Base-by-base conservation (phyloP, 2,113 vertebrate genomes). In the Amblyornis subalaris region DNA sequence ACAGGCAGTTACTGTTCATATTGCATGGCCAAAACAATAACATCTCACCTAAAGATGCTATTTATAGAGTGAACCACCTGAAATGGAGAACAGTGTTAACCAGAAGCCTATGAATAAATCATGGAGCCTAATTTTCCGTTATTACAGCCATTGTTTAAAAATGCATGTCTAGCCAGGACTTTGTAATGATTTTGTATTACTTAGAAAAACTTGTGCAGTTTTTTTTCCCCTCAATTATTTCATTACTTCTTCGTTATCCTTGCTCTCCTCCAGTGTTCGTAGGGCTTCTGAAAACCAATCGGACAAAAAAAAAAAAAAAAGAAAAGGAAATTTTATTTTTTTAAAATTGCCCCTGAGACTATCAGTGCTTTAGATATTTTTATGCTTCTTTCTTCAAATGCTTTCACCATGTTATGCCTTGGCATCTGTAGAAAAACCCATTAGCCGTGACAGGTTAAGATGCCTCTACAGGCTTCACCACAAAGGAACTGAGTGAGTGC, bases 61-160 rank as follows among this genome's bases (percentile, higher is more conserved):
- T 97, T 97, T 97, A 86, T 96, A 96, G 89, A 96, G 89, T 92
- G 88, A 97, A 61, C 81, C 89, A 93, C 94, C 93, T 94, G 91
- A 94, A 87, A 81, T 83, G 85, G 92, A 93, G 95, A 94, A 36
- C 38, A 96, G 96, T 90, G 95, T 97, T 97, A 97, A 97, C 95
- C 97, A 97, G 97, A 93, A 98, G 95, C 94, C 96, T 85, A 98
- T 98, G 94, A 98, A 98, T 98, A 97, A 98, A 90, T 98, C 82
- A 98, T 97, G 94, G 96, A 90, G 82, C 93, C 97, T 98, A 98
- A 98, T 98, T 98, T 98, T 98, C 97, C 48, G 13, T 98, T 98
- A 98, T 98, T 95, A 97, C 90, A 97, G 94, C 92, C 95, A 73
- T 98, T 96, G 96, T 97, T 98, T 98, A 97, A 98, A 98, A 98